A percentile compares a stretch with the other conserved stretches of the same genome.
Evolutionary conservation across 2,113 vertebrate species (phyloP).

Genomic region (Nematolebias whitei): DNA sequence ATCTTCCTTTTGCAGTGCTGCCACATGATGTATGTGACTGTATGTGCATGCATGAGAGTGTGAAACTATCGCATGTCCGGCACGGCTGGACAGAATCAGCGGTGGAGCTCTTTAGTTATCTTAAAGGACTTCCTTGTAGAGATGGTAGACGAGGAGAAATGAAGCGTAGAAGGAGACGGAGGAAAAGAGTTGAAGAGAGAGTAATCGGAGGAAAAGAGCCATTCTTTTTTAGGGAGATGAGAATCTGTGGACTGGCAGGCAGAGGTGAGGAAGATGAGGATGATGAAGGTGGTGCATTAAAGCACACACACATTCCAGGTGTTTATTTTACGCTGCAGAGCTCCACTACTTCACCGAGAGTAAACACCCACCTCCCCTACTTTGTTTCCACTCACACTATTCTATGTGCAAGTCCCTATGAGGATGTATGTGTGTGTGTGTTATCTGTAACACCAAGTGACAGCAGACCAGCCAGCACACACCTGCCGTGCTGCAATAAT

Average conservation of each 20-base stretch:
- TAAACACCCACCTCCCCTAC: slow-evolving; percentile 38
- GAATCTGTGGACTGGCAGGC: background rate
- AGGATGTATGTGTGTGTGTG: background rate
- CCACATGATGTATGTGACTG: slow-evolving; percentile 10
- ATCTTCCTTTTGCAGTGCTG: background rate
- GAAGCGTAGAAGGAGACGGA: background rate
- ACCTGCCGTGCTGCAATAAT: slow-evolving; percentile 34
- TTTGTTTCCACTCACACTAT: slow-evolving; percentile 4
- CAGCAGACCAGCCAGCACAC: slow-evolving; percentile 18
- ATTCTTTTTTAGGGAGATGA: background rate
- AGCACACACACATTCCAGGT: slow-evolving; percentile 36
- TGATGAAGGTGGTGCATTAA: slow-evolving; percentile 4
- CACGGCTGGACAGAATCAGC: slow-evolving; percentile 51
- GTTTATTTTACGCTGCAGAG: slow-evolving; percentile 48
- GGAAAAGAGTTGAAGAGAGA: slow-evolving; percentile 5
- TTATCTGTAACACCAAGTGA: slow-evolving; percentile 22
- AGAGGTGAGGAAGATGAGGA: background rate
- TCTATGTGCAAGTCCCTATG: background rate
- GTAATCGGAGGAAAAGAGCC: background rate
- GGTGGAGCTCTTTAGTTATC: slow-evolving; percentile 55
- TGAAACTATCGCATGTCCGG: slow-evolving; percentile 25
- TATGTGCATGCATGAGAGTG: background rate
- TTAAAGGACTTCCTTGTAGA: slow-evolving; percentile 28
- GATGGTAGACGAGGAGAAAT: slow-evolving; percentile 4
- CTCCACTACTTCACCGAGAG: slow-evolving; percentile 36